Evolutionary conservation across 2,888 invertebrate genomes (phyloP).

Genomic region (Drosophila kambysellisi): DNA sequence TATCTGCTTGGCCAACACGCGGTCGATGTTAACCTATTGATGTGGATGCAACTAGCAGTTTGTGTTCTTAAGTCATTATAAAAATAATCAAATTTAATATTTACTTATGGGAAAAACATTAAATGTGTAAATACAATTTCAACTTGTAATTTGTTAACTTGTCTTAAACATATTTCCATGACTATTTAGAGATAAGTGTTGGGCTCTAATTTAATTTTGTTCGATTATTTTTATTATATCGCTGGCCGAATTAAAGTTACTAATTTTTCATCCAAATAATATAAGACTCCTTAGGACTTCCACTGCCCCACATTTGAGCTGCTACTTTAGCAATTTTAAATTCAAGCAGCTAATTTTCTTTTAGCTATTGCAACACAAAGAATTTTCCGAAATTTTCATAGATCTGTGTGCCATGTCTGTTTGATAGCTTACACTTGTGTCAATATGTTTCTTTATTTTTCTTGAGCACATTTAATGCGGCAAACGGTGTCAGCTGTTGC

Average conservation of each 20-base stretch:
- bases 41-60: background rate
- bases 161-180: background rate
- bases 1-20: background rate
- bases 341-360: background rate
- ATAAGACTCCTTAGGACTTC: too few species aligned
- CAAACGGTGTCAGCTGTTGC: slow-evolving; percentile 36
- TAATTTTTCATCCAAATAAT: too few species aligned
- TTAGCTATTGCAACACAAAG: background rate
- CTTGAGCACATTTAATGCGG: slow-evolving; percentile 1
- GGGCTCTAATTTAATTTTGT: background rate
- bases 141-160: background rate
- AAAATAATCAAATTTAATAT: background rate
- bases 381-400: slow-evolving; percentile 6
- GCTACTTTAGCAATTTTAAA: background rate
- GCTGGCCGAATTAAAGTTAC: too few species aligned
- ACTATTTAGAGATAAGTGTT: background rate
- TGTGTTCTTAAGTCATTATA: background rate
- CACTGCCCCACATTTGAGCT: too few species aligned
- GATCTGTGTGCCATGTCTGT: slow-evolving; percentile 3
- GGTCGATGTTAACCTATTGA: background rate
- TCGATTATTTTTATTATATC: background rate
- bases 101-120: background rate
- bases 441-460: slow-evolving; percentile 10
- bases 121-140: background rate
- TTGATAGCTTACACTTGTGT: slow-evolving; percentile 24